Evolutionary conservation across 2,888 invertebrate genomes (phyloP).

Genomic region (Ormyrus labotus): DNA sequence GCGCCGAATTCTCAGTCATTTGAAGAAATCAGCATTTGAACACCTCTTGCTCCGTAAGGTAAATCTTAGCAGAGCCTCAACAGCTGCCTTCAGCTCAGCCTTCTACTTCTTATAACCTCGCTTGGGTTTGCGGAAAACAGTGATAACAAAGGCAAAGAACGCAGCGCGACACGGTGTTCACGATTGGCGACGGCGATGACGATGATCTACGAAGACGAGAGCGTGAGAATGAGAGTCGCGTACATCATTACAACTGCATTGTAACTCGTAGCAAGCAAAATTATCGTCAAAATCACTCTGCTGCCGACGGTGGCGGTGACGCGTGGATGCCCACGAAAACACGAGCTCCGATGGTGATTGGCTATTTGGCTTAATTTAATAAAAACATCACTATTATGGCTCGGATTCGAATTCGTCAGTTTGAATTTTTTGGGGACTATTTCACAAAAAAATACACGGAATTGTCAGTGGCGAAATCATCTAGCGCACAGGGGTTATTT

Average conservation of each 20-base stretch:
- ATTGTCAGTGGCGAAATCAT: no score
- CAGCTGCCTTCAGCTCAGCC: background rate
- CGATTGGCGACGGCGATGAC: constrained; percentile 4
- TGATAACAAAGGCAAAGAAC: background rate
- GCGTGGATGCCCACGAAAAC: background rate
- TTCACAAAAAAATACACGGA: no score
- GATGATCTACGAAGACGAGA: constrained; percentile 14
- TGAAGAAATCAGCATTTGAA: constrained; percentile 50
- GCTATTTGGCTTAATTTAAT: no score
- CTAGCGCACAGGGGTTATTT: no score
- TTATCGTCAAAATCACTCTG: constrained; percentile 43
- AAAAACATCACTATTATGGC: no score
- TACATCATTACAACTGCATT: background rate
- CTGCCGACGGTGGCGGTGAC: constrained; percentile 24
- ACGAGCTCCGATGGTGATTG: no score
- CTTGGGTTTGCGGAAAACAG: background rate
- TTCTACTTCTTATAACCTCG: constrained; percentile 5
- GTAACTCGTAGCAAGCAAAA: background rate
- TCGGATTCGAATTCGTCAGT: no score
- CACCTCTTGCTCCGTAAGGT: background rate
- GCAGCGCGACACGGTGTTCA: background rate
- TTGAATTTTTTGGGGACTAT: no score
- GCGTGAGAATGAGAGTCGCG: background rate
- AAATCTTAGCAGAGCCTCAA: background rate
- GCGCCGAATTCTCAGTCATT: constrained; percentile 40